Evolutionary conservation across 2,888 invertebrate species (phyloP), one percentile per base, ranked within the genome.

Genomic region (Orchesellides sinensis): DNA sequence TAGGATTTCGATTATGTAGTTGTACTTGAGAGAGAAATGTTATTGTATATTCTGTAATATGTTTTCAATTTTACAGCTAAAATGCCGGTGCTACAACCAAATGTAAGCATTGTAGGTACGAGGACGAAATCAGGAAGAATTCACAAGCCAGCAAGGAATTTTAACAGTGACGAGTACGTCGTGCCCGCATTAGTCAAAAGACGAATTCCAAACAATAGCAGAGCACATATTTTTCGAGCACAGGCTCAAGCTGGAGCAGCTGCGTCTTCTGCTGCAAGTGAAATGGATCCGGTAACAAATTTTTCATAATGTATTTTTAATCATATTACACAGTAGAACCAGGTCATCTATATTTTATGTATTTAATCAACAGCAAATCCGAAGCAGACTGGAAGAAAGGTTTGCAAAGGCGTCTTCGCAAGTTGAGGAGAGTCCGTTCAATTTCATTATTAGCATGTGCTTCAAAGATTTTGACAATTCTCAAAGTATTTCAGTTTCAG

Each of bases 61-160:
- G n/a, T 56, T 61, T 73, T 29, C 21, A 27, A 14, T 35, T 40
- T 56, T 54, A n/a, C n/a, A 73, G 73, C 73, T 19, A 73, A 59
- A 49, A 81, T 81, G 81, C 81, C 81, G 19, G 81, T 81, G 4
- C 14, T 81, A 12, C 66, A 81, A 19, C 81, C 81, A 21, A 81
- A 73, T 17, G 68, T 81, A 0, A 70, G 29, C 27, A 45, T 80
- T 14, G 45, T 23, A 52, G 80, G 72, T 0, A 81, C 73, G n/a
- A 23, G 81, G 10, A 81, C 72, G 3, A 81, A 81, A 29, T 81
- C 81, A n/a, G 81, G 81, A 14, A 45, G 81, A 47, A 81, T 81
- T 40, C 81, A 73, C n/a, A 81, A 81, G 27, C 81, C 81, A 19
- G 61, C 81, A 3, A 66, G 73, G 27, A 81, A 81, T 59, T 81